A percentile compares a stretch with the other conserved stretches of the same genome.
phyloP scores from a whole-genome alignment of 1,140 invertebrate species.

The Cryptotermes secundus region DNA sequence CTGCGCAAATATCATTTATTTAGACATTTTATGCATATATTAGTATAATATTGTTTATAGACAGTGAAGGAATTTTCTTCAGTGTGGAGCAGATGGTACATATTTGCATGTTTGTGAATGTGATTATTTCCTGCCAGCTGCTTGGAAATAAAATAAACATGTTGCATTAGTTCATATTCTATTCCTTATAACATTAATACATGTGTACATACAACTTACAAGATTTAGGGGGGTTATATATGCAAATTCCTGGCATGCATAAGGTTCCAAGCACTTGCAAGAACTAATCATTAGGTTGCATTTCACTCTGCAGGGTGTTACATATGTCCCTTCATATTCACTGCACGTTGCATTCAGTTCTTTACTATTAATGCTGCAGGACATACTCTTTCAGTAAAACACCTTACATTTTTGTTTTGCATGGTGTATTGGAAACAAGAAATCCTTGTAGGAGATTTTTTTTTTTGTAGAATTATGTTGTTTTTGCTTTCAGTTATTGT shows the following conservation, averaged over 20 bases:
- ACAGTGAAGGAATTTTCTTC: not conserved
- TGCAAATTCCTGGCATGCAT: not conserved
- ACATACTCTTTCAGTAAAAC: conserved; percentile 30
- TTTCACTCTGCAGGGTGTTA: conserved; percentile 18
- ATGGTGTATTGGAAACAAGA: conserved; percentile 30
- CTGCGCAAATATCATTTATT: not conserved
- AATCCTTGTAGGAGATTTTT: conserved; percentile 24
- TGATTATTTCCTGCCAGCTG: not conserved
- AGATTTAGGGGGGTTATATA: too few relatives aligned
- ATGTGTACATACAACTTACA: too few relatives aligned
- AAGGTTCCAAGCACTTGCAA: not conserved
- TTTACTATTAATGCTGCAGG: conserved; percentile 28
- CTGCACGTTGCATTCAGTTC: conserved; percentile 24
- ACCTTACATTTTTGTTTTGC: conserved; percentile 11
- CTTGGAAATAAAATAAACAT: not conserved
- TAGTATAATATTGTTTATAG: not conserved
- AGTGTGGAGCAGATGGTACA: not conserved
- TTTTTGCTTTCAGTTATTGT: not conserved
- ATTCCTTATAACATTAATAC: not conserved
- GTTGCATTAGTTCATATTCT: not conserved
- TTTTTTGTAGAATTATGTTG: not conserved
- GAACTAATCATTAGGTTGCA: conserved; percentile 20
- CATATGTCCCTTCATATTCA: conserved; percentile 4
- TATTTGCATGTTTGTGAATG: not conserved
- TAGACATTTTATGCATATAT: not conserved